Conservation (phyloP, 2,113 vertebrate species). For the Acinonyx jubatus region DNA sequence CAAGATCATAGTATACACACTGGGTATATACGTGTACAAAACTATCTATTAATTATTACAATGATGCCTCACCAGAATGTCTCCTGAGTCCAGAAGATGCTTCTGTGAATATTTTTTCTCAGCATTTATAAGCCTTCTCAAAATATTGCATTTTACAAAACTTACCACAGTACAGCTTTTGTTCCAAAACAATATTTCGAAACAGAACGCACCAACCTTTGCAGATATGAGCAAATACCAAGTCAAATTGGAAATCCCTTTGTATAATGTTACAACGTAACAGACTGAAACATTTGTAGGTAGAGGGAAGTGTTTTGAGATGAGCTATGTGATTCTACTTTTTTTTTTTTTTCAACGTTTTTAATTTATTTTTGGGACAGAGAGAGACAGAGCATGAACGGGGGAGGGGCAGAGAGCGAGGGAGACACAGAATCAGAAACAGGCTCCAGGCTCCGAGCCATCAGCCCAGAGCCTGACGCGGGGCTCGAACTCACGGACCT, state of each 20-base stretch:
- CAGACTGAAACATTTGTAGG: background rate
- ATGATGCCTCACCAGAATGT: background rate
- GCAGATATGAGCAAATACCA: background rate
- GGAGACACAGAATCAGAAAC: no score
- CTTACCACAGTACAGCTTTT: background rate
- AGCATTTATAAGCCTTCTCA: background rate
- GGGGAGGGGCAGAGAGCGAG: no score
- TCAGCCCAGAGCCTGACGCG: no score
- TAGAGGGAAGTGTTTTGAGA: background rate
- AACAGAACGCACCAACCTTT: background rate
- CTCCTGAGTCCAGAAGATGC: background rate
- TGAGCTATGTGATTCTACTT: background rate
- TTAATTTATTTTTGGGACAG: no score
- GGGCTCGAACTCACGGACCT: no score
- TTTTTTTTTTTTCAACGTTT: background rate
- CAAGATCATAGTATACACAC: accelerated
- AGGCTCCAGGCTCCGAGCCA: no score
- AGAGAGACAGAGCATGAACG: no score
- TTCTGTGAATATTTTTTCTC: background rate
- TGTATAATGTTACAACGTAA: no score
- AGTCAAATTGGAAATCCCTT: background rate
- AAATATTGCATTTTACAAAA: background rate
- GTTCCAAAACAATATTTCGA: background rate
- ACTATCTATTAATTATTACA: background rate
- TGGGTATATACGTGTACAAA: no score